Evolutionary conservation across 2,113 vertebrate species (phyloP).

Genomic region (Psammodynastes pulverulentus): DNA sequence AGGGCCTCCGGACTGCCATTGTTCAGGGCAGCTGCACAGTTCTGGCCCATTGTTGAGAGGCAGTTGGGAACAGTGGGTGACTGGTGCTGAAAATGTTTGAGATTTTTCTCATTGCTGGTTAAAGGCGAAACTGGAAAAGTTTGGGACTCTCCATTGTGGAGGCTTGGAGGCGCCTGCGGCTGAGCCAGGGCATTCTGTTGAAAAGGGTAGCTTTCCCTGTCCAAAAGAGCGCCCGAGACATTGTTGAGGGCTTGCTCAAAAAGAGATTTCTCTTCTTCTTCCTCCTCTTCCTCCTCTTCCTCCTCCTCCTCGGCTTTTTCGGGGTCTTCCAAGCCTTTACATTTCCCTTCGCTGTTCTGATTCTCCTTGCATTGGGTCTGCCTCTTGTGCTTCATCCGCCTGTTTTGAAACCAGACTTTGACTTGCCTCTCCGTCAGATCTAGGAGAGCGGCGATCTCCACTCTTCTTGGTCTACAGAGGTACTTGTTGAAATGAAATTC

Average conservation of each 20-base stretch:
- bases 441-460: conserved; percentile 92
- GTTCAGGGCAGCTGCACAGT: conserved; percentile 94
- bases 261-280: conserved; percentile 79
- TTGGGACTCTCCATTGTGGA: conserved; percentile 87
- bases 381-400: conserved; percentile 97
- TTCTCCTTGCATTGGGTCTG: conserved; percentile 97
- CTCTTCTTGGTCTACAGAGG: conserved; percentile 91
- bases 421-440: conserved; percentile 98
- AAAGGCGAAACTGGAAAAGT: conserved; percentile 81
- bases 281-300: conserved; percentile 76
- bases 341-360: conserved; percentile 85
- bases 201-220: conserved; percentile 87
- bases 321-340: conserved; percentile 78
- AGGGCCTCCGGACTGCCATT: conserved; percentile 87
- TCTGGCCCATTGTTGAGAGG: conserved; percentile 89
- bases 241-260: conserved; percentile 79
- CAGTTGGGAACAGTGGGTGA: conserved; percentile 90
- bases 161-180: conserved; percentile 77
- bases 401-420: conserved; percentile 99
- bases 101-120: conserved; percentile 95
- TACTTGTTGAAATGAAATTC: conserved; percentile 99
- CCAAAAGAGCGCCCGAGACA: conserved; percentile 81
- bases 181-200: conserved; percentile 85
- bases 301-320: conserved; percentile 76
- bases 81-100: conserved; percentile 91